A percentile compares a stretch with the other conserved stretches of the same genome.
phyloP scores from a whole-genome alignment of 2,888 invertebrate genomes.

The Leucozona laternaria region DNA sequence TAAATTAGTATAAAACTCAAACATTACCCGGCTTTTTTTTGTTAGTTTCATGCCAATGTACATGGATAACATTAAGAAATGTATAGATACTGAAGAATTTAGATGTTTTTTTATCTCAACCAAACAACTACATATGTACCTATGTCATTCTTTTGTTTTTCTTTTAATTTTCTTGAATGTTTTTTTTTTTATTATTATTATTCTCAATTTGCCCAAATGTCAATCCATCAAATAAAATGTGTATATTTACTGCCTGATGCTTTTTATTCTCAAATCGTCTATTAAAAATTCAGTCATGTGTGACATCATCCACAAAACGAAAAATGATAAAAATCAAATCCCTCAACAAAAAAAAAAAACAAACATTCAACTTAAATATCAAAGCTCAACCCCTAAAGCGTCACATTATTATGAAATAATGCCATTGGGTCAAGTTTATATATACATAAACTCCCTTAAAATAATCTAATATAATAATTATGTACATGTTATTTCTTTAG shows the following conservation, averaged over 20 bases:
- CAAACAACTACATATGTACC: too few species aligned
- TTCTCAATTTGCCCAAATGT: background rate
- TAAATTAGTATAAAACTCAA: too few species aligned
- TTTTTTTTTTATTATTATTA: background rate
- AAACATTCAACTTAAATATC: constrained; percentile 4
- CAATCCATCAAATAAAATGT: background rate
- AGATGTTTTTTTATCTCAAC: too few species aligned
- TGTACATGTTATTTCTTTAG: background rate
- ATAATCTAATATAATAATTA: background rate
- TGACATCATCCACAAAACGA: constrained; percentile 16
- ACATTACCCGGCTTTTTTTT: too few species aligned
- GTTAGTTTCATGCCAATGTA: too few species aligned
- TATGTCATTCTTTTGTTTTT: too few species aligned
- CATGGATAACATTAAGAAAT: too few species aligned
- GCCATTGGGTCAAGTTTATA: constrained; percentile 25
- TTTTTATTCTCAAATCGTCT: background rate
- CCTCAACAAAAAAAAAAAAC: background rate
- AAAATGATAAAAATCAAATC: background rate
- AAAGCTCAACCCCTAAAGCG: constrained; percentile 6
- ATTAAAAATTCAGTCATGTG: constrained; percentile 22
- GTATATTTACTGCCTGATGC: background rate
- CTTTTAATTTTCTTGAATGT: background rate
- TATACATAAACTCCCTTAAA: background rate
- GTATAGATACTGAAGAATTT: too few species aligned
- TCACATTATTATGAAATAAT: background rate